These are phyloP conservation scores for Gephyroberyx darwinii DNA, from an alignment of 2,797 vertebrate genomes.

Conservation along the genomic window DNA sequence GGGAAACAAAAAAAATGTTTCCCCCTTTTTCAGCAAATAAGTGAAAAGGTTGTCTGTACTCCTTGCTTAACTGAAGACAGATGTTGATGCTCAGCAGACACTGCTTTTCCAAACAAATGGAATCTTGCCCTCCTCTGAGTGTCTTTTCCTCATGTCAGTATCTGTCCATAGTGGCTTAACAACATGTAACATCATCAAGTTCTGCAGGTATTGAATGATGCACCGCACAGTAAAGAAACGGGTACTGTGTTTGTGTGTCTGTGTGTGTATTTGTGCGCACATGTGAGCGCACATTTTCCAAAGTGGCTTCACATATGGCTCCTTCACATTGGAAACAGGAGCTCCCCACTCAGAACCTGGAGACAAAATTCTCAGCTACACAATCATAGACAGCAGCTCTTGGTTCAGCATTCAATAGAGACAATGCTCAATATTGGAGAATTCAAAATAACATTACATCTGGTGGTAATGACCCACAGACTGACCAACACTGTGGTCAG, in stretches of 20 bases:
- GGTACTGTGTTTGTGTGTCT: not conserved
- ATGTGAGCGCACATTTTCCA: constrained; percentile 33
- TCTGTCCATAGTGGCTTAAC: constrained; percentile 32
- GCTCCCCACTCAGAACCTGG: constrained; percentile 42
- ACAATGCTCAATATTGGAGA: not conserved
- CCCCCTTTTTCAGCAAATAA: constrained; percentile 71
- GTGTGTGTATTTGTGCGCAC: not conserved
- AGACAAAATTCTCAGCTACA: constrained; percentile 41
- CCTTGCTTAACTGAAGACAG: constrained; percentile 78
- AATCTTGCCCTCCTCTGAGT: constrained; percentile 62
- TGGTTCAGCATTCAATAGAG: constrained; percentile 30
- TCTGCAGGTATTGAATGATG: not conserved
- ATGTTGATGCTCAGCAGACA: constrained; percentile 77
- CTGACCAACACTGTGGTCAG: constrained; percentile 19
- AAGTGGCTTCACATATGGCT: constrained; percentile 54
- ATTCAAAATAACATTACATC: constrained; percentile 31
- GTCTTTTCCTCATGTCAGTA: constrained; percentile 62
- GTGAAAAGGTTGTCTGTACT: constrained; percentile 80
- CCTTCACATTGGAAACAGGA: constrained; percentile 44
- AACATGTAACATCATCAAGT: constrained; percentile 22
- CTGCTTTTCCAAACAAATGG: constrained; percentile 73
- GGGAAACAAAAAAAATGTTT: constrained; percentile 73
- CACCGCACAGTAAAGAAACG: not conserved
- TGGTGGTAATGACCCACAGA: constrained; percentile 33
- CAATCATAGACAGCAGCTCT: constrained; percentile 35